Conservation (phyloP, 1,140 invertebrate species). For the Pygmarrhopalites habei region DNA sequence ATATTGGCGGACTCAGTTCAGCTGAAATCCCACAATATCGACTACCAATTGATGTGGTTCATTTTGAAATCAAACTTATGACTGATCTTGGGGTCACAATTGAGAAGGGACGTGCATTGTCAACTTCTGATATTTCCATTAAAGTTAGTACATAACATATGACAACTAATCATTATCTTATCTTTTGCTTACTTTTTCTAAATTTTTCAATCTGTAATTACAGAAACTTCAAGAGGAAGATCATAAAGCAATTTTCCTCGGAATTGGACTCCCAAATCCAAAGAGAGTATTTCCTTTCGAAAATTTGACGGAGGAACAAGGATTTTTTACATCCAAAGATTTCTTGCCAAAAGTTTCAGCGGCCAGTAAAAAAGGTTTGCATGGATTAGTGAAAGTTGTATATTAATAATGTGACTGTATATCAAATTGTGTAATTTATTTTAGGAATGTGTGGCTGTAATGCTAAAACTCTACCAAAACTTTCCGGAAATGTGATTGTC, state of each 20-base stretch:
- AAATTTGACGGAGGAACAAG: conserved; percentile 65
- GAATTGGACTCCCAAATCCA: conserved; percentile 88
- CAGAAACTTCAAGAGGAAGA: conserved; percentile 60
- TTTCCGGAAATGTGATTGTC: conserved; percentile 84
- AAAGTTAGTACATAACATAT: conserved; percentile 47
- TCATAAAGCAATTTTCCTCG: conserved; percentile 78
- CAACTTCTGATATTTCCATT: conserved; percentile 61
- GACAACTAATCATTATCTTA: not conserved
- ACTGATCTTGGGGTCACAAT: conserved; percentile 89
- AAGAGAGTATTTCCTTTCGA: conserved; percentile 75
- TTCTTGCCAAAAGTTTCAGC: conserved; percentile 81
- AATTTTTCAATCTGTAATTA: conserved; percentile 25
- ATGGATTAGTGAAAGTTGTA: not conserved
- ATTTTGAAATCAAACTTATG: conserved; percentile 87
- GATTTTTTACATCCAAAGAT: conserved; percentile 92
- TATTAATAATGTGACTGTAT: not conserved
- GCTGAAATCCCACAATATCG: conserved; percentile 96
- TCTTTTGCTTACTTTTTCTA: no score
- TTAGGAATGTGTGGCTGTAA: conserved; percentile 75
- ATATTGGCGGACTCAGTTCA: conserved; percentile 81
- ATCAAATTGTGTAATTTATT: no score
- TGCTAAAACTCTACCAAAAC: conserved; percentile 56
- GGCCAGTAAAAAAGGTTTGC: conserved; percentile 75
- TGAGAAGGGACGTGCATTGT: conserved; percentile 55
- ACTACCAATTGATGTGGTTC: conserved; percentile 82